Percentiles rank a stretch among this genome's conserved stretches.
phyloP scores from a whole-genome alignment of 2,797 vertebrate genomes.

The Phaenicophaeus curvirostris region DNA sequence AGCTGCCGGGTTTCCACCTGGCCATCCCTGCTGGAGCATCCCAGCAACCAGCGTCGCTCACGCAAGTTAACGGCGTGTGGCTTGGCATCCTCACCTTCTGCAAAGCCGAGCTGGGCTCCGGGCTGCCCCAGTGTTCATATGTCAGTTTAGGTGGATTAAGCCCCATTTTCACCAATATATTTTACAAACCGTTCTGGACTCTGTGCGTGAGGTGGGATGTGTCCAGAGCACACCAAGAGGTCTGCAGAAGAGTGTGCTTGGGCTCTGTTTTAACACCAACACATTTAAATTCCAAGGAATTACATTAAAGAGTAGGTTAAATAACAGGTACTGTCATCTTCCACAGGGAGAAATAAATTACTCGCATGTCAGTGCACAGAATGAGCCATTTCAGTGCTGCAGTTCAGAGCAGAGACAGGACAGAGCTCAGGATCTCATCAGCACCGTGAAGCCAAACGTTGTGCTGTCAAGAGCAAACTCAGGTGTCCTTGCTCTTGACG shows the following conservation, averaged over 20 bases:
- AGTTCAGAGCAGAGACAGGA: background rate
- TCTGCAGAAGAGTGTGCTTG: background rate
- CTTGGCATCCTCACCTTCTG: background rate
- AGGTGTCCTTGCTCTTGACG: accelerated
- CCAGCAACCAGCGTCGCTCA: accelerated
- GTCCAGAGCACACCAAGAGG: accelerated
- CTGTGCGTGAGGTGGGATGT: background rate
- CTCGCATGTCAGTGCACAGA: background rate
- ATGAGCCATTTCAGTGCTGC: background rate
- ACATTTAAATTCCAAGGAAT: background rate
- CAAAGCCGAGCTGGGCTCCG: background rate
- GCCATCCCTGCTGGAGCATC: accelerated
- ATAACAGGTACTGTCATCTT: background rate
- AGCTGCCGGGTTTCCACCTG: background rate
- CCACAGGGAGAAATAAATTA: background rate
- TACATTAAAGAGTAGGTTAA: accelerated
- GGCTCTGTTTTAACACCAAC: background rate
- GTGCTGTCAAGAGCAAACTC: background rate
- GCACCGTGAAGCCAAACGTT: accelerated
- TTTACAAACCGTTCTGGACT: background rate
- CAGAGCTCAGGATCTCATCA: background rate
- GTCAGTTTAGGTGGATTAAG: background rate
- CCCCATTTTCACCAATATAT: background rate
- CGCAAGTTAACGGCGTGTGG: accelerated
- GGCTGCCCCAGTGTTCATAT: background rate